phyloP scores from a whole-genome alignment of 1,140 invertebrate species.

The Cyclina sinensis region DNA sequence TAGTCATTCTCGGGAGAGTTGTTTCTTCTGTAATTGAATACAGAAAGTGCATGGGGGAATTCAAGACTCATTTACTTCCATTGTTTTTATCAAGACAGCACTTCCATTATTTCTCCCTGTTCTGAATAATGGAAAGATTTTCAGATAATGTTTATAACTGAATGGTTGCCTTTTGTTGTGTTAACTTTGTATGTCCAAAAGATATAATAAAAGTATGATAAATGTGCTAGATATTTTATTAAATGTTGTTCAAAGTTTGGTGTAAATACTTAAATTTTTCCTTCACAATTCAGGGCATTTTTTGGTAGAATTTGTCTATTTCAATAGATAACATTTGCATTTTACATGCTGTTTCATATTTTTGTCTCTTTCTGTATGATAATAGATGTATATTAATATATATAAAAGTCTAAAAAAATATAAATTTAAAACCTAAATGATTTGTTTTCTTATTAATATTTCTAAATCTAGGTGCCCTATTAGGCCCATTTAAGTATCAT shows the following conservation, averaged over 20 bases:
- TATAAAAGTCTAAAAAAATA: slow-evolving; percentile 40
- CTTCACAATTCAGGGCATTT: slow-evolving; percentile 56
- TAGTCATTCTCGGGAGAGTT: too few relatives aligned
- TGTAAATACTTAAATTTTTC: slow-evolving; percentile 46
- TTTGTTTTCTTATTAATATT: neutral
- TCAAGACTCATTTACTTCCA: too few relatives aligned
- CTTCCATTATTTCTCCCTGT: too few relatives aligned
- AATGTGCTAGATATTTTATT: slow-evolving; percentile 30
- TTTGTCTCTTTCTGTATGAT: slow-evolving; percentile 36
- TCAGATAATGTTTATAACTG: too few relatives aligned
- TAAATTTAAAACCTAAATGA: slow-evolving; percentile 25
- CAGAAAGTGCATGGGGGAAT: too few relatives aligned
- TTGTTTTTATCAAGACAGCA: too few relatives aligned
- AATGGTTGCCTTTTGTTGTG: too few relatives aligned
- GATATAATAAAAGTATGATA: neutral
- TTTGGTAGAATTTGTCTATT: slow-evolving; percentile 33
- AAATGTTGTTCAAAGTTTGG: slow-evolving; percentile 22
- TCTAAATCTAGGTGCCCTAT: too few relatives aligned
- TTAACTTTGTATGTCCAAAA: too few relatives aligned
- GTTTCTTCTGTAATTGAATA: too few relatives aligned
- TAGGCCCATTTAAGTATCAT: too few relatives aligned
- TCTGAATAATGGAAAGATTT: too few relatives aligned
- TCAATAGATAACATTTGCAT: slow-evolving; percentile 50
- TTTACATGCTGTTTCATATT: slow-evolving; percentile 41
- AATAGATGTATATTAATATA: slow-evolving; percentile 53